phyloP scores from a whole-genome alignment of 2,113 vertebrate species.

The Platycercus adscitus region DNA sequence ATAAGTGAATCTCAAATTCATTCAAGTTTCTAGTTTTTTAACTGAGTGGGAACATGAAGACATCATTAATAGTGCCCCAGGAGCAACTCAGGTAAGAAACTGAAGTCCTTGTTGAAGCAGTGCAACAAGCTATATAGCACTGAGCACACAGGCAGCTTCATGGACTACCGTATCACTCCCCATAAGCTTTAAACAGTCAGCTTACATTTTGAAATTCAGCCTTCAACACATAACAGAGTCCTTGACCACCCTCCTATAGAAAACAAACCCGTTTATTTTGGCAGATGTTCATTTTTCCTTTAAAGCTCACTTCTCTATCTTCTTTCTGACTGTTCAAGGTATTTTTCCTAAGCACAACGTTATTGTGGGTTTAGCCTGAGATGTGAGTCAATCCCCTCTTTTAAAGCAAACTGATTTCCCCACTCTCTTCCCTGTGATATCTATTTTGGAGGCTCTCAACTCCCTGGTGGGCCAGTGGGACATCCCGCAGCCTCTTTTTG shows the following conservation, averaged over 20 bases:
- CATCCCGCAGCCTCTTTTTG: slow-evolving; percentile 22
- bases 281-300: slow-evolving; percentile 51
- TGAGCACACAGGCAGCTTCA: background rate
- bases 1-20: background rate
- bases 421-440: slow-evolving; percentile 61
- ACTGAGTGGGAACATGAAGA: background rate
- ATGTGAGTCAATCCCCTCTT: slow-evolving; percentile 34
- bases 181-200: background rate
- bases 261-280: slow-evolving; percentile 61
- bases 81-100: background rate
- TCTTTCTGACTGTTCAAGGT: slow-evolving; percentile 16
- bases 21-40: background rate
- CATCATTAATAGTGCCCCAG: background rate
- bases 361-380: slow-evolving; percentile 51
- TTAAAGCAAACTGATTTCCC: slow-evolving; percentile 60
- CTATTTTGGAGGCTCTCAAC: slow-evolving; percentile 63
- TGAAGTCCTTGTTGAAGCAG: background rate
- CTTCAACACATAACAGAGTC: slow-evolving; percentile 2
- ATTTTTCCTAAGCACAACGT: background rate
- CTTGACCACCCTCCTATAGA: slow-evolving; percentile 40
- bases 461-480: slow-evolving; percentile 26
- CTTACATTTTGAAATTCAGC: background rate
- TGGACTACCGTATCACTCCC: background rate
- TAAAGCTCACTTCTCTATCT: background rate
- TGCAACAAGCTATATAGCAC: background rate